Percentiles rank a stretch among this genome's conserved stretches.
Evolutionary conservation across 2,888 invertebrate genomes (phyloP).

Genomic region (Apotomis turbidana): DNA sequence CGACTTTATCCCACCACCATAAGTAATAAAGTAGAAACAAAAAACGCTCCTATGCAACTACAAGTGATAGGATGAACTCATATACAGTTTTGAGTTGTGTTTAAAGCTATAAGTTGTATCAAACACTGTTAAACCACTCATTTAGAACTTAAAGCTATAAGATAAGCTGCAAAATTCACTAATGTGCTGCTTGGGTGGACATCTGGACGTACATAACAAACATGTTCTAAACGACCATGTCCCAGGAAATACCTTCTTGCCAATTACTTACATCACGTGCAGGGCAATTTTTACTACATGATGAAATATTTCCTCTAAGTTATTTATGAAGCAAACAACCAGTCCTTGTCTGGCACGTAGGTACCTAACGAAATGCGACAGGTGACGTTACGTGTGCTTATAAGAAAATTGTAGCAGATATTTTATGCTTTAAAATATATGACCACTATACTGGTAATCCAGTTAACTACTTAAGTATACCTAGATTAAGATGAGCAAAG

Average conservation of each 20-base stretch:
- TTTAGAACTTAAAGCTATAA: too few relatives aligned
- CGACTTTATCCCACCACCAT: too few relatives aligned
- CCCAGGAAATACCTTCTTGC: constrained; percentile 22
- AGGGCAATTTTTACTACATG: neutral
- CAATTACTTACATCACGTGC: constrained; percentile 24
- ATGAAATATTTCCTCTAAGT: constrained; percentile 7
- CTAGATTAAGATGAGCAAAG: too few relatives aligned
- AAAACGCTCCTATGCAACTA: too few relatives aligned
- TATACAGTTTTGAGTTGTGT: too few relatives aligned
- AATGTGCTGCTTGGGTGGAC: too few relatives aligned
- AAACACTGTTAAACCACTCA: too few relatives aligned
- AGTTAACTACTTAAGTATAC: too few relatives aligned
- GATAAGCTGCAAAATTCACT: too few relatives aligned
- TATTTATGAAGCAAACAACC: constrained; percentile 2
- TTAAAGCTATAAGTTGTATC: too few relatives aligned
- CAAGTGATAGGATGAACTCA: too few relatives aligned
- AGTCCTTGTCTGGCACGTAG: neutral
- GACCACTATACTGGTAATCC: neutral
- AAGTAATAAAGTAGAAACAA: too few relatives aligned
- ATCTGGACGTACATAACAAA: constrained; percentile 10
- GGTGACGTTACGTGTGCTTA: neutral
- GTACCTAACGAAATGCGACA: neutral
- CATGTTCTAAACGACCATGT: constrained; percentile 25
- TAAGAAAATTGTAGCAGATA: neutral
- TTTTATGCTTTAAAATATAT: neutral